Percentiles rank a stretch among this genome's conserved stretches.
Conservation (phyloP, 2,888 invertebrate species). For the Cheilosia grossa region DNA sequence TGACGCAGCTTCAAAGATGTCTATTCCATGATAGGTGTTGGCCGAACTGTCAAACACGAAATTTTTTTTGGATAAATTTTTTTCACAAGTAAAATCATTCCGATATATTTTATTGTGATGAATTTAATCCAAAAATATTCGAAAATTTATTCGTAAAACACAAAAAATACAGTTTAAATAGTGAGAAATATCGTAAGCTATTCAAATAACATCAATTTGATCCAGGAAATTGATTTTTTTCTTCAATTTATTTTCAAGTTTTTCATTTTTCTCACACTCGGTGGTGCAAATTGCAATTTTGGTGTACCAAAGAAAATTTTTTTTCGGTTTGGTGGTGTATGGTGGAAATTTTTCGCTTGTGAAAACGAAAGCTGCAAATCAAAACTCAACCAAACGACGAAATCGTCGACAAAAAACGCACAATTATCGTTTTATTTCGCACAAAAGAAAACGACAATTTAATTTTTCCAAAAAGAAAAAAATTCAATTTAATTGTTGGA, state of each 20-base stretch:
- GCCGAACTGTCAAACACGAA: constrained; percentile 74
- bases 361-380: constrained; percentile 76
- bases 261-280: constrained; percentile 76
- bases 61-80: constrained; percentile 69
- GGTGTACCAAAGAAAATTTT: constrained; percentile 81
- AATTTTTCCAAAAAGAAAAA: constrained; percentile 56
- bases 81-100: constrained; percentile 64
- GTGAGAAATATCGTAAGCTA: constrained; percentile 73
- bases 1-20: constrained; percentile 75
- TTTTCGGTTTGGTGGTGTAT: constrained; percentile 71
- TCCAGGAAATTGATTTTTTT: constrained; percentile 68
- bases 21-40: constrained; percentile 75
- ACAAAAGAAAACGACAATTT: constrained; percentile 53
- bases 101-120: constrained; percentile 63
- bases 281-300: constrained; percentile 83
- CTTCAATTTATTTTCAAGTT: constrained; percentile 76
- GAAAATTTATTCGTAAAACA: constrained; percentile 63
- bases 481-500: constrained; percentile 70
- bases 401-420: constrained; percentile 45
- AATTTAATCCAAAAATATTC: constrained; percentile 64
- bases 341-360: constrained; percentile 69
- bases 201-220: constrained; percentile 56
- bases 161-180: constrained; percentile 57
- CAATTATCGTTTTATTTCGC: constrained; percentile 60
- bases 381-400: constrained; percentile 42